Percentiles rank a stretch among this genome's conserved stretches.
Conservation (phyloP, 2,888 invertebrate genomes). For the Taphrorychus bicolor region DNA sequence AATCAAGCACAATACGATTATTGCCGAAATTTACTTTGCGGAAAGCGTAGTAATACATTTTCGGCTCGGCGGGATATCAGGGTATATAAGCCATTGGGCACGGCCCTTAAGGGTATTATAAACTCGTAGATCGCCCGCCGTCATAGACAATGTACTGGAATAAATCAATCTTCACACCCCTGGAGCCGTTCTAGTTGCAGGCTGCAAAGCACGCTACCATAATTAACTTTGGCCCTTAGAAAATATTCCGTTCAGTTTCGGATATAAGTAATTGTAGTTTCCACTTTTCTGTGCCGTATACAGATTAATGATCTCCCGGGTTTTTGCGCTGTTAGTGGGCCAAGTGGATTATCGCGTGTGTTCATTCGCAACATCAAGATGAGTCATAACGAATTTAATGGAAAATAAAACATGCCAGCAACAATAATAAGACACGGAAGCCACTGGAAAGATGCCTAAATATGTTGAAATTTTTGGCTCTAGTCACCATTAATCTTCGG, state of each 20-base stretch:
- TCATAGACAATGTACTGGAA: constrained; percentile 50
- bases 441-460: background rate
- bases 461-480: background rate
- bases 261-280: constrained; percentile 20
- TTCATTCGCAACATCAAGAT: background rate
- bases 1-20: constrained; percentile 17
- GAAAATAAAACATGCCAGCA: background rate
- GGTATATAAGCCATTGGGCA: constrained; percentile 40
- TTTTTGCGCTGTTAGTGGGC: background rate
- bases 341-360: background rate
- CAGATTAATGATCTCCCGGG: constrained; percentile 6
- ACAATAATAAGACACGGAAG: background rate
- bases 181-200: constrained; percentile 41
- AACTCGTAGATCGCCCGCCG: constrained; percentile 46
- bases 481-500: constrained; percentile 1
- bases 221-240: constrained; percentile 47
- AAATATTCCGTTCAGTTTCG: constrained; percentile 17
- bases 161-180: constrained; percentile 53
- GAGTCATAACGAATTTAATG: background rate
- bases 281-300: constrained; percentile 6
- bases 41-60: constrained; percentile 38
- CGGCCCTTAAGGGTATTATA: constrained; percentile 42
- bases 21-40: constrained; percentile 28
- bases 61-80: constrained; percentile 35
- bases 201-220: constrained; percentile 45